Percentiles rank a stretch among this genome's conserved stretches.
Evolutionary conservation across 2,113 vertebrate species (phyloP).

Genomic region (Cynopterus brachyotis): DNA sequence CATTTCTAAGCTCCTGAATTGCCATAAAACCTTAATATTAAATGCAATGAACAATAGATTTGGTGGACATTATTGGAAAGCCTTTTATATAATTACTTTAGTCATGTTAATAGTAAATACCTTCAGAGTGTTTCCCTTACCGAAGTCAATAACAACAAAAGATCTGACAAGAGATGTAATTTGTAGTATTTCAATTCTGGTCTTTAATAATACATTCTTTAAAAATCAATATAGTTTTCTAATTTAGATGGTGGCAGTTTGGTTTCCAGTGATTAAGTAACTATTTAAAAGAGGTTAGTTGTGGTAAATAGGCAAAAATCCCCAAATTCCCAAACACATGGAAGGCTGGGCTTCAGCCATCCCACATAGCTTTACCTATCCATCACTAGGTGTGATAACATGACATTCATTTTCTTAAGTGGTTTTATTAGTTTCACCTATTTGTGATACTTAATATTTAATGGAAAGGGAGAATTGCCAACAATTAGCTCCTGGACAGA

Average conservation of each 20-base stretch:
- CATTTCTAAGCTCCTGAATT: background rate
- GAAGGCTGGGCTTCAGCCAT: background rate
- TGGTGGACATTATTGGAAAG: background rate
- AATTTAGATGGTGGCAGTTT: background rate
- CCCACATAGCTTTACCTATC: background rate
- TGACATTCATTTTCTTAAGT: conserved; percentile 48
- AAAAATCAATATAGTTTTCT: conserved; percentile 26
- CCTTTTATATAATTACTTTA: background rate
- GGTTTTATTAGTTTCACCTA: conserved; percentile 55
- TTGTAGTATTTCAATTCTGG: background rate
- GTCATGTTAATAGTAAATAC: background rate
- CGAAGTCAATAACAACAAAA: background rate
- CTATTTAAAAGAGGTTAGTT: conserved; percentile 26
- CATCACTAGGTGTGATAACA: background rate
- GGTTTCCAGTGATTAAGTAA: conserved; percentile 39
- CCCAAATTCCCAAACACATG: background rate
- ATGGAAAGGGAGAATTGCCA: conserved; percentile 45
- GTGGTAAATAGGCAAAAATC: background rate
- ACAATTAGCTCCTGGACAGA: conserved; percentile 42
- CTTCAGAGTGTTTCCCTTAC: background rate
- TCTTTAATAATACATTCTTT: background rate
- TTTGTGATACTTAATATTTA: conserved; percentile 53
- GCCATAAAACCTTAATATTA: background rate
- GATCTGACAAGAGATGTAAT: background rate
- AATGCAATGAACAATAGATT: background rate